Conservation (phyloP, 2,113 vertebrate species). For the Vidua chalybeata region DNA sequence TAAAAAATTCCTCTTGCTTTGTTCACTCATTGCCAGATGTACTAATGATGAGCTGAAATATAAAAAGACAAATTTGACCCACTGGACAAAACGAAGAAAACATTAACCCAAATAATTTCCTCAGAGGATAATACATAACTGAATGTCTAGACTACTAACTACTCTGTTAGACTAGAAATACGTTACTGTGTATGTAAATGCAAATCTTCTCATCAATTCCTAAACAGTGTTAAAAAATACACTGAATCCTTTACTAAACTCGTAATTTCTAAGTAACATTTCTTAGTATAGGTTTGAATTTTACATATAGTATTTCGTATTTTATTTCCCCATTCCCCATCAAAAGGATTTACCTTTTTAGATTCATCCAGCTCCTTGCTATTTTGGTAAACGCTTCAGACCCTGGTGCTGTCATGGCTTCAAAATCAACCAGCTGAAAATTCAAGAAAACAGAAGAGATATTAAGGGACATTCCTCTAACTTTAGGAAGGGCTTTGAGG, state of each 20-base stretch:
- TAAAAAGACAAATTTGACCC: background rate
- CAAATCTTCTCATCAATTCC: background rate
- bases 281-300: background rate
- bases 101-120: background rate
- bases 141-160: background rate
- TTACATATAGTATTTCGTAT: background rate
- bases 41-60: background rate
- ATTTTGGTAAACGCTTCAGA: slow-evolving; percentile 93
- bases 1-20: background rate
- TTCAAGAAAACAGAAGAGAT: background rate
- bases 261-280: background rate
- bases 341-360: slow-evolving; percentile 83
- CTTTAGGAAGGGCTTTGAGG: background rate
- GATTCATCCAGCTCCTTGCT: slow-evolving; percentile 92
- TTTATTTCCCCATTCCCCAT: background rate
- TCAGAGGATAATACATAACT: background rate
- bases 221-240: background rate
- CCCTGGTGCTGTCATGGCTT: slow-evolving; percentile 93
- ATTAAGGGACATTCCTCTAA: background rate
- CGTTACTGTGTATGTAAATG: background rate
- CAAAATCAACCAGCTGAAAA: slow-evolving; percentile 94
- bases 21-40: background rate
- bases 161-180: background rate
- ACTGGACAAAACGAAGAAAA: background rate
- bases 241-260: background rate